Evolutionary conservation across 30 jellyfish, hydroid and myxozoan species (phyloP).

Genomic region (Aurelia sp.): DNA sequence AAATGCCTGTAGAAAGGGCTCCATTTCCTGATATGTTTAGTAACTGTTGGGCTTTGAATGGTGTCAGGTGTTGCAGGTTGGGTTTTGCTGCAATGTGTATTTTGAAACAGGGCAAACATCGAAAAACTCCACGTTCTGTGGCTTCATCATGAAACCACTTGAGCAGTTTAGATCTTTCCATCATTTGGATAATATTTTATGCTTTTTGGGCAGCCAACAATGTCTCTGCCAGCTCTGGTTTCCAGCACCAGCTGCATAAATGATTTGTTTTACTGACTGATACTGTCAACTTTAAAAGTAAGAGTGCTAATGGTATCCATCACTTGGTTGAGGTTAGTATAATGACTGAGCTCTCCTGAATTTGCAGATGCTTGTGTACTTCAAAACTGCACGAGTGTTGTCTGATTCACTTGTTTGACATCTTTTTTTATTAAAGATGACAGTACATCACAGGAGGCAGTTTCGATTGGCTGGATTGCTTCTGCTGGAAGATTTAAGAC

Average conservation of each 20-base stretch:
- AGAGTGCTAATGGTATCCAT: slow-evolving; percentile 34
- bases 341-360: too few species aligned
- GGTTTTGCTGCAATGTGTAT: slow-evolving; percentile 28
- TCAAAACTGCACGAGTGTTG: not conserved
- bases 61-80: not conserved
- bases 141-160: slow-evolving; percentile 56
- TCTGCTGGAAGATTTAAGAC: too few species aligned
- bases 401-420: too few species aligned
- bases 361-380: too few species aligned
- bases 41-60: slow-evolving; percentile 44
- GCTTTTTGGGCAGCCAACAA: slow-evolving; percentile 2
- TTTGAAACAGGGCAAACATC: slow-evolving; percentile 38
- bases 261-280: slow-evolving; percentile 10
- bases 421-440: not conserved
- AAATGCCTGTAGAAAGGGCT: slow-evolving; percentile 40
- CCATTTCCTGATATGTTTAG: slow-evolving; percentile 9
- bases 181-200: slow-evolving; percentile 17
- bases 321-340: not conserved
- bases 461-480: too few species aligned
- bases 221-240: not conserved
- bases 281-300: slow-evolving; percentile 40
- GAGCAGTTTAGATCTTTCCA: slow-evolving; percentile 20
- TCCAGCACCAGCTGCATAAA: slow-evolving; percentile 31
- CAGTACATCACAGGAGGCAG: too few species aligned
- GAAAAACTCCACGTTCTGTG: slow-evolving; percentile 23